A percentile compares a stretch with the other conserved stretches of the same genome.
Conservation (phyloP, 2,113 vertebrate genomes). For the Electrona antarctica region DNA sequence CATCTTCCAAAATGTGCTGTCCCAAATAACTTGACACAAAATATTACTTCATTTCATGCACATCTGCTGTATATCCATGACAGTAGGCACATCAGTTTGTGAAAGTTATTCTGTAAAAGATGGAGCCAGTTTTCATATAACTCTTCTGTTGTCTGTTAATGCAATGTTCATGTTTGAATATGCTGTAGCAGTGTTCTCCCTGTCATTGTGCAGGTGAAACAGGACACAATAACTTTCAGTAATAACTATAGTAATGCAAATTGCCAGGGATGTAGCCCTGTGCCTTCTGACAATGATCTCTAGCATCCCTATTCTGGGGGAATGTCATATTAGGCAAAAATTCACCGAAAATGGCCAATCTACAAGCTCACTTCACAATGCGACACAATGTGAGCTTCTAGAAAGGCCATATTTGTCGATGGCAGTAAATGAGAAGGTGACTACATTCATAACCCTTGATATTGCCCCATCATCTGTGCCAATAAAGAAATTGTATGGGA, state of each 20-base stretch:
- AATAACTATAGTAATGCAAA: too few species aligned
- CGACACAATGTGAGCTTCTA: too few species aligned
- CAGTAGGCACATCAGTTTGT: not conserved
- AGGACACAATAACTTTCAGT: too few species aligned
- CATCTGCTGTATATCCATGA: conserved; percentile 52
- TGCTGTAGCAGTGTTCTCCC: not conserved
- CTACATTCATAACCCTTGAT: too few species aligned
- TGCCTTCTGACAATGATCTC: too few species aligned
- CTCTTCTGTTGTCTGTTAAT: not conserved
- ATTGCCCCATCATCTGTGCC: not conserved
- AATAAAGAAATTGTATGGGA: not conserved
- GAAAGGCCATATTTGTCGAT: too few species aligned
- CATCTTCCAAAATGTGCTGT: conserved; percentile 15
- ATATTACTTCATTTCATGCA: conserved; percentile 57
- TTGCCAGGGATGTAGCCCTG: too few species aligned
- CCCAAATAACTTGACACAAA: not conserved
- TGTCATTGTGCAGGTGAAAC: not conserved
- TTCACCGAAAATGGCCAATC: too few species aligned
- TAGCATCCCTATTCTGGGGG: too few species aligned
- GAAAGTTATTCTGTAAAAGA: conserved; percentile 26
- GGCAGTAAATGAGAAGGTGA: too few species aligned
- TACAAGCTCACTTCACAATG: too few species aligned
- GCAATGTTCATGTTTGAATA: not conserved
- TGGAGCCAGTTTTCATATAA: not conserved
- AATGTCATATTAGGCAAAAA: too few species aligned